Percentiles rank a stretch among this genome's conserved stretches.
These are phyloP conservation scores for Garra rufa DNA, from an alignment of 2,113 vertebrate genomes.

Conservation along the genomic window DNA sequence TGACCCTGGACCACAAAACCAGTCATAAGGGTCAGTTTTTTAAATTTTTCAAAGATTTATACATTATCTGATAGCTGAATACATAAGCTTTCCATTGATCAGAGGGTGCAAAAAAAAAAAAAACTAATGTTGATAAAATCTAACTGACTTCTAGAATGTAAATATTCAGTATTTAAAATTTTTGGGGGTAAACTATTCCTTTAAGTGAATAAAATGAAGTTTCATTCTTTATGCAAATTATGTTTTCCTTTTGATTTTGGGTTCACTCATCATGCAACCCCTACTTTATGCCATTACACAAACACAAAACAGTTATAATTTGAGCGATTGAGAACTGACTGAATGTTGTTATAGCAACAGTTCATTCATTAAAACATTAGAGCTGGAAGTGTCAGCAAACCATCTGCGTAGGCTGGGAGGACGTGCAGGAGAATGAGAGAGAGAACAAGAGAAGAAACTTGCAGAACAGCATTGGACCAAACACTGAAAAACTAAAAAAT, in stretches of 20 bases:
- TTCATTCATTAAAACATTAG: background rate
- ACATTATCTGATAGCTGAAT: too few relatives aligned
- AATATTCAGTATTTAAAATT: background rate
- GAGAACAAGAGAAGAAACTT: background rate
- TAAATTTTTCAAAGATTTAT: too few relatives aligned
- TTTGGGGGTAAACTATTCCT: too few relatives aligned
- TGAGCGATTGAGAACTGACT: background rate
- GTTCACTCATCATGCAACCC: background rate
- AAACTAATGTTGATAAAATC: too few relatives aligned
- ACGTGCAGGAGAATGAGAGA: background rate
- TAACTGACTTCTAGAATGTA: too few relatives aligned
- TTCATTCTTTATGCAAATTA: background rate
- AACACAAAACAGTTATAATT: background rate
- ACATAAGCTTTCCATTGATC: too few relatives aligned
- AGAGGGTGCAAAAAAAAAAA: too few relatives aligned
- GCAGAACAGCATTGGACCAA: background rate
- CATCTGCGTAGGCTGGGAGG: background rate
- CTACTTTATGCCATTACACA: background rate
- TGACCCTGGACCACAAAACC: too few relatives aligned
- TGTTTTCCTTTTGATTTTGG: background rate
- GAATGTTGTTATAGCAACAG: background rate
- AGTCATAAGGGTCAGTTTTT: too few relatives aligned
- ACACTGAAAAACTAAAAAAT: background rate
- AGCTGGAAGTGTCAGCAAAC: background rate
- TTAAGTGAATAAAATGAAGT: background rate